Conservation (phyloP, 1,140 invertebrate genomes). For the Ceratina japonica region DNA sequence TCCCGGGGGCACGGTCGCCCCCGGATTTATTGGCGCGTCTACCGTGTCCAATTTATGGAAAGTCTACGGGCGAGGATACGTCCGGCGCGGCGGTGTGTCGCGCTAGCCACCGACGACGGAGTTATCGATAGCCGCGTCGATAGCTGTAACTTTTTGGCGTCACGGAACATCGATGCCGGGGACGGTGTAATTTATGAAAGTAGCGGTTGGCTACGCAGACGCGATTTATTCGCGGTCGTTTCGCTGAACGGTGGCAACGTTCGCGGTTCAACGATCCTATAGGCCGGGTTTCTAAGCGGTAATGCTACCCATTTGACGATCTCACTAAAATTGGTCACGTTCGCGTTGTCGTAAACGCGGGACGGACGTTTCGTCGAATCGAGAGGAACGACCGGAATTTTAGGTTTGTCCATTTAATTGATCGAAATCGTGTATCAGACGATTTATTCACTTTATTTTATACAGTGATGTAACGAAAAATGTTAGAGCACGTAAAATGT, state of each 20-base stretch:
- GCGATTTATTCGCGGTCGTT: conserved; percentile 24
- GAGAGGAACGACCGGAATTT: too few relatives aligned
- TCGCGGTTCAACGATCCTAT: conserved; percentile 14
- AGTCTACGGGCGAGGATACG: background rate
- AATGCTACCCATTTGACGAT: background rate
- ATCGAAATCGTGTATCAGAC: too few relatives aligned
- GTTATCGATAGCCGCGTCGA: conserved; percentile 12
- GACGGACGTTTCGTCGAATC: too few relatives aligned
- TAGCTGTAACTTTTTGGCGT: conserved; percentile 31
- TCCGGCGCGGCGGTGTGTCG: conserved; percentile 5
- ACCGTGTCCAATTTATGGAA: conserved; percentile 29
- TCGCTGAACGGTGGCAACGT: conserved; percentile 16
- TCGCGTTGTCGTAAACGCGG: too few relatives aligned
- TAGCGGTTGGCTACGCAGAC: background rate
- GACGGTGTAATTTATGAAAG: conserved; percentile 35
- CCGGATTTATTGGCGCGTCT: conserved; percentile 15
- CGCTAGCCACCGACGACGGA: background rate
- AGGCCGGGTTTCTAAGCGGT: background rate
- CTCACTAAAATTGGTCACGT: background rate
- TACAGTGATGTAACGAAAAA: too few relatives aligned
- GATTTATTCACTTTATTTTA: too few relatives aligned
- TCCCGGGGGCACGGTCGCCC: background rate
- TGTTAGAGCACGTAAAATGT: too few relatives aligned
- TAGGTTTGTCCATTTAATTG: too few relatives aligned
- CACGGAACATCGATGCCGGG: background rate